Evolutionary conservation across 2,797 vertebrate genomes (phyloP).

Genomic region (Phoebastria nigripes): DNA sequence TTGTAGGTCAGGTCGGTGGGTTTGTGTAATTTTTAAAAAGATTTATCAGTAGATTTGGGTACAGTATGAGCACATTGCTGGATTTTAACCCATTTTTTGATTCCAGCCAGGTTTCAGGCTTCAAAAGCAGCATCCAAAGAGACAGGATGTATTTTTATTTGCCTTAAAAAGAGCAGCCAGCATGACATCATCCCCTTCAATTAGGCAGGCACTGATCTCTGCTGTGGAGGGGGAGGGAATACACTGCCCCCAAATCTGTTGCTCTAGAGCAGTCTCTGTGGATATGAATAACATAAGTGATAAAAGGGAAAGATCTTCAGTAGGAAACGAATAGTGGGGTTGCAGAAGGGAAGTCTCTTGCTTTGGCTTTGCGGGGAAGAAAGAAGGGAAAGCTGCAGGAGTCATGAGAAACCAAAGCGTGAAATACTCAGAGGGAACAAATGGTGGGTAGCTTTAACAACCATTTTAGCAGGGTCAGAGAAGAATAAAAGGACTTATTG

Average conservation of each 20-base stretch:
- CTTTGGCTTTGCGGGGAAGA: not conserved
- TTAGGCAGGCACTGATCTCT: conserved; percentile 14
- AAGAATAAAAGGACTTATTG: conserved; percentile 36
- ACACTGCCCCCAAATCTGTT: not conserved
- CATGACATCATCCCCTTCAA: conserved; percentile 42
- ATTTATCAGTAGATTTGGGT: not conserved
- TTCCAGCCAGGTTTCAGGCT: not conserved
- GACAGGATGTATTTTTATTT: conserved; percentile 43
- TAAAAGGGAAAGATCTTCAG: conserved; percentile 3
- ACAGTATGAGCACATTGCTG: not conserved
- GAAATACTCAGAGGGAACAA: conserved; percentile 15
- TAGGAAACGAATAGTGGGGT: not conserved
- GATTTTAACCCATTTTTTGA: conserved; percentile 6
- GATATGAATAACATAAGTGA: not conserved
- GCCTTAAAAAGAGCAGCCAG: conserved; percentile 44
- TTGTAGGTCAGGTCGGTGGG: not conserved
- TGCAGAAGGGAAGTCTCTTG: not conserved
- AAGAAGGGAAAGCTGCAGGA: conserved; percentile 33
- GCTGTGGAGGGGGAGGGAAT: not conserved
- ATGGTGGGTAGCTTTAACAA: conserved; percentile 29
- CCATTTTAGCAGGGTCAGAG: conserved; percentile 4
- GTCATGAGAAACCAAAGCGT: not conserved
- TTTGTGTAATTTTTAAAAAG: not conserved
- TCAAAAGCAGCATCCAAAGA: conserved; percentile 16
- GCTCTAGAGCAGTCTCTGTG: not conserved